Evolutionary conservation across 2,113 vertebrate genomes (phyloP).

Genomic region (Prochilodus magdalenae): DNA sequence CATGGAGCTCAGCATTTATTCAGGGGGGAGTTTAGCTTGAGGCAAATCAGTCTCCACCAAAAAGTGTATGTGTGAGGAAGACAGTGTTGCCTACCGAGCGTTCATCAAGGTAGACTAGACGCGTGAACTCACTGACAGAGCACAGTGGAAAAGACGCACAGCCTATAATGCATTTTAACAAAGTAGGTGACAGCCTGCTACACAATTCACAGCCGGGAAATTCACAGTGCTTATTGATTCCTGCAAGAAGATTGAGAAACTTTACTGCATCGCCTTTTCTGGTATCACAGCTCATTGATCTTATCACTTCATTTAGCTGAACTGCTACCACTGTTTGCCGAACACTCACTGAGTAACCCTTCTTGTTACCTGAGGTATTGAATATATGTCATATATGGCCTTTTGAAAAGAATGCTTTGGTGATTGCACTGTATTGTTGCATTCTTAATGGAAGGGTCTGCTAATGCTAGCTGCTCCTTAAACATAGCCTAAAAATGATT

Average conservation of each 20-base stretch:
- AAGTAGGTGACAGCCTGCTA: neutral
- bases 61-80: neutral
- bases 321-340: neutral
- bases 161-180: neutral
- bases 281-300: neutral
- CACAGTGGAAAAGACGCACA: neutral
- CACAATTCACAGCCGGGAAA: neutral
- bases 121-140: neutral
- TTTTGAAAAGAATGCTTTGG: neutral
- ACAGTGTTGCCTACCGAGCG: neutral
- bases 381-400: neutral
- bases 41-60: neutral
- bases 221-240: neutral
- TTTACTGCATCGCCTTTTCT: neutral
- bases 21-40: slow-evolving; percentile 1
- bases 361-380: neutral
- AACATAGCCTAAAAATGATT: too few species aligned
- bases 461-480: too few species aligned
- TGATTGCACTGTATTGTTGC: neutral
- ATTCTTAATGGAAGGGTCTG: too few species aligned
- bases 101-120: neutral
- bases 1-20: neutral
- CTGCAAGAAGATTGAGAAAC: neutral
- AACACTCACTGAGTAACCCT: neutral
- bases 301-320: neutral